Evolutionary conservation across 2,113 vertebrate genomes (phyloP).

Genomic region (Sclerurus mexicanus): DNA sequence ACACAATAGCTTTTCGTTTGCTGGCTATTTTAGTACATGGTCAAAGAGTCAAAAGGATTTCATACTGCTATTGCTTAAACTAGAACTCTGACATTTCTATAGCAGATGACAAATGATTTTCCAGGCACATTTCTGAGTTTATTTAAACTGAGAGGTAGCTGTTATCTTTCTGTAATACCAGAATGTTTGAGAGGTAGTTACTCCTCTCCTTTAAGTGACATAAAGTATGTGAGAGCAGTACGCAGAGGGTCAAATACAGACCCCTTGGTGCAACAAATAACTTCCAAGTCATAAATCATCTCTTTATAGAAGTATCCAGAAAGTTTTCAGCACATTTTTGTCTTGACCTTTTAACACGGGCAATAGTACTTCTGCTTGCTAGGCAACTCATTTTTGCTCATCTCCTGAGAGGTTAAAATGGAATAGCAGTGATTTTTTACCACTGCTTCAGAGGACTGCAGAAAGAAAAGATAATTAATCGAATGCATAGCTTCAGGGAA

Average conservation of each 20-base stretch:
- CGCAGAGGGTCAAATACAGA: neutral
- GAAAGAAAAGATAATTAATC: neutral
- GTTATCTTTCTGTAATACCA: conserved; percentile 45
- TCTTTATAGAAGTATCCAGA: neutral
- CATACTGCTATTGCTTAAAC: neutral
- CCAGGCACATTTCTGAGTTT: conserved; percentile 8
- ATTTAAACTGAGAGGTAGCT: conserved; percentile 28
- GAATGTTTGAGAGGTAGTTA: neutral
- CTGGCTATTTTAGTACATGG: neutral
- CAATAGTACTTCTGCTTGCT: neutral
- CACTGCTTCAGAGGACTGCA: neutral
- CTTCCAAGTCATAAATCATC: neutral
- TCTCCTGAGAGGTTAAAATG: neutral
- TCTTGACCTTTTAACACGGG: conserved; percentile 22
- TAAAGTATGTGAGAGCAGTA: neutral
- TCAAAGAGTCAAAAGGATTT: neutral
- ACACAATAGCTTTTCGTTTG: neutral
- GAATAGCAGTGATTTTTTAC: conserved; percentile 9
- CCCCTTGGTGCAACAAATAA: neutral
- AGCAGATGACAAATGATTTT: conserved; percentile 13
- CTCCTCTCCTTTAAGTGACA: conserved; percentile 4
- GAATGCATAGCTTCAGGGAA: conserved; percentile 6
- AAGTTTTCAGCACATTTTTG: conserved; percentile 14
- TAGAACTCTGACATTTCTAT: conserved; percentile 23
- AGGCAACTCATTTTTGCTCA: conserved; percentile 21